Evolutionary conservation across 2,888 invertebrate genomes (phyloP).

Genomic region (Nymphalis polychloros): DNA sequence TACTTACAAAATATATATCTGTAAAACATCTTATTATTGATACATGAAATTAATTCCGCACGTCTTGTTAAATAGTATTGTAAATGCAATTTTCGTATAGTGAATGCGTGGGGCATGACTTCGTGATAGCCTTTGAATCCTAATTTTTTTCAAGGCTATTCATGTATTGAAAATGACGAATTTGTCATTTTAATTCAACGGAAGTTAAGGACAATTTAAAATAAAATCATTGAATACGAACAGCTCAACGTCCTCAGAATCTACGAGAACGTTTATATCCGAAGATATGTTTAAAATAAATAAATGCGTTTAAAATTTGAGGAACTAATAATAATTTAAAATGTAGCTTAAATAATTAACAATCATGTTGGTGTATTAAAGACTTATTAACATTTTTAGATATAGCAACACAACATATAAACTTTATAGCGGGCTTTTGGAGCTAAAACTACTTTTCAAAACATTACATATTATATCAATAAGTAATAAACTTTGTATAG

Average conservation of each 20-base stretch:
- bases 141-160: conserved; percentile 34
- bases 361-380: too few relatives aligned
- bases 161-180: conserved; percentile 25
- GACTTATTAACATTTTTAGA: too few relatives aligned
- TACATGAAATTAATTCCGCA: neutral
- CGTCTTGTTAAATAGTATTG: neutral
- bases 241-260: conserved; percentile 2
- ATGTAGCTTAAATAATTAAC: neutral
- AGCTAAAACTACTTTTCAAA: too few relatives aligned
- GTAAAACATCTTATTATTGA: neutral
- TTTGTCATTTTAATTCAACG: conserved; percentile 29
- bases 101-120: conserved; percentile 20
- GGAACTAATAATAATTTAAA: neutral
- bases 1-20: neutral
- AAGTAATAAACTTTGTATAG: too few relatives aligned
- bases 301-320: neutral
- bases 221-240: conserved; percentile 23
- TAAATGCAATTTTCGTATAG: conserved; percentile 21
- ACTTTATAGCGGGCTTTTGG: too few relatives aligned
- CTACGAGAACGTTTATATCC: neutral
- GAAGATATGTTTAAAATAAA: neutral
- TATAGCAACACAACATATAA: too few relatives aligned
- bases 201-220: conserved; percentile 13
- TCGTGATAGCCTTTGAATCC: conserved; percentile 27
- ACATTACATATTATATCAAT: too few relatives aligned